Evolutionary conservation across 2,888 invertebrate species (phyloP).

Genomic region (Bombylius discolor): DNA sequence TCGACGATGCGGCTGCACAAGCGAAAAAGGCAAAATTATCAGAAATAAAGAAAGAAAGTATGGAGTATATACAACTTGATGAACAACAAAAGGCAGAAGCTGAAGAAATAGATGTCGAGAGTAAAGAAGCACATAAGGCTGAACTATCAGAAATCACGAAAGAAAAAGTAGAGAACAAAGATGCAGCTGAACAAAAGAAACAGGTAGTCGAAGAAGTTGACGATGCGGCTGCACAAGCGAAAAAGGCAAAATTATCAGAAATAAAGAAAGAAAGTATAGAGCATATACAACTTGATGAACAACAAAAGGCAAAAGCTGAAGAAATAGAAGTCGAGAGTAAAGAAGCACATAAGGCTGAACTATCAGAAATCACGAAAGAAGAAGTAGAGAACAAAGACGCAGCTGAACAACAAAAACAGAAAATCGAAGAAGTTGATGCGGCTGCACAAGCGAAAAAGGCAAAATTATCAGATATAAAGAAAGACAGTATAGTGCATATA

Average conservation of each 20-base stretch:
- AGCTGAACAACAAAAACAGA: neutral
- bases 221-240: neutral
- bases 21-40: conserved; percentile 10
- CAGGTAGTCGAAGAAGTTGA: neutral
- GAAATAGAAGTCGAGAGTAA: no score
- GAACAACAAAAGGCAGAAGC: conserved; percentile 8
- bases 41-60: neutral
- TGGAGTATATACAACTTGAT: neutral
- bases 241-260: neutral
- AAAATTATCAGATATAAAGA: conserved; percentile 1
- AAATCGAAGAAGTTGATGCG: no score
- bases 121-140: no score
- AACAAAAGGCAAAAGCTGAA: neutral
- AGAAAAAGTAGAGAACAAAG: neutral
- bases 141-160: neutral
- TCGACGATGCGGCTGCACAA: neutral
- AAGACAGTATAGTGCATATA: conserved; percentile 13
- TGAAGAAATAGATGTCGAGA: no score
- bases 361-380: neutral
- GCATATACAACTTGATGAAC: neutral
- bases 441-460: neutral
- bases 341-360: no score
- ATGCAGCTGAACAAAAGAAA: neutral
- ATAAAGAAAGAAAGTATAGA: neutral
- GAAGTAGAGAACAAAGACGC: neutral